Conservation (phyloP, 2,888 invertebrate genomes). For the Rhingia campestris region DNA sequence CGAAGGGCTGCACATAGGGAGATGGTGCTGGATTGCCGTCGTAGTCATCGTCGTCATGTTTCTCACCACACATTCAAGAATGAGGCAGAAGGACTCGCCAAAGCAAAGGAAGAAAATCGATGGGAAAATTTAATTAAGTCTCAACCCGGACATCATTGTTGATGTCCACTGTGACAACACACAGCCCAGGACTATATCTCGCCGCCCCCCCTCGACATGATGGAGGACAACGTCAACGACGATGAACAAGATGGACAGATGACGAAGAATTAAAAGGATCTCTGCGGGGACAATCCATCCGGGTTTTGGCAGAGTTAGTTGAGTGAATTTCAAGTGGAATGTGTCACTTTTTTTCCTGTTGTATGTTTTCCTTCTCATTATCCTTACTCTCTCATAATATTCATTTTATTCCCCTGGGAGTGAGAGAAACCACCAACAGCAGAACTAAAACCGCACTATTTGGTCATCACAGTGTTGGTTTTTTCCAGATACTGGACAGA, state of each 20-base stretch:
- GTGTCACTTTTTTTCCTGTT: constrained; percentile 17
- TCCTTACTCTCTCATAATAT: constrained; percentile 41
- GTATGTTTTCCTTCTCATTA: constrained; percentile 41
- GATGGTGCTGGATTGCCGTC: not conserved
- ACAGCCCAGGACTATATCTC: constrained; percentile 34
- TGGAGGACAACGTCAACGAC: constrained; percentile 12
- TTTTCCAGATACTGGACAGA: constrained; percentile 33
- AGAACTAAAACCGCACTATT: constrained; percentile 38
- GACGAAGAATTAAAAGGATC: constrained; percentile 72
- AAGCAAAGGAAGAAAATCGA: constrained; percentile 57
- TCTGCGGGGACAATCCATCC: constrained; percentile 32
- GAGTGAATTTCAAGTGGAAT: constrained; percentile 61
- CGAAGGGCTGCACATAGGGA: constrained; percentile 17
- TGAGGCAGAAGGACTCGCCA: constrained; percentile 9
- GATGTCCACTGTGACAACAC: constrained; percentile 74
- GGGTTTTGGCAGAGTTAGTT: constrained; percentile 16
- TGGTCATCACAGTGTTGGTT: constrained; percentile 30
- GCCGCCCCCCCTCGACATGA: constrained; percentile 15
- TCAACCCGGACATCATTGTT: constrained; percentile 73
- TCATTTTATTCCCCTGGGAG: constrained; percentile 32
- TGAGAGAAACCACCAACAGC: constrained; percentile 11
- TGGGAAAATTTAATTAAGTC: constrained; percentile 74
- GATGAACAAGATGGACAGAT: constrained; percentile 66
- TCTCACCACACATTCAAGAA: constrained; percentile 22
- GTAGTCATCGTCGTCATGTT: not conserved